These are phyloP conservation scores for Eilema caniola DNA, from an alignment of 2,888 invertebrate species.

Conservation along the genomic window DNA sequence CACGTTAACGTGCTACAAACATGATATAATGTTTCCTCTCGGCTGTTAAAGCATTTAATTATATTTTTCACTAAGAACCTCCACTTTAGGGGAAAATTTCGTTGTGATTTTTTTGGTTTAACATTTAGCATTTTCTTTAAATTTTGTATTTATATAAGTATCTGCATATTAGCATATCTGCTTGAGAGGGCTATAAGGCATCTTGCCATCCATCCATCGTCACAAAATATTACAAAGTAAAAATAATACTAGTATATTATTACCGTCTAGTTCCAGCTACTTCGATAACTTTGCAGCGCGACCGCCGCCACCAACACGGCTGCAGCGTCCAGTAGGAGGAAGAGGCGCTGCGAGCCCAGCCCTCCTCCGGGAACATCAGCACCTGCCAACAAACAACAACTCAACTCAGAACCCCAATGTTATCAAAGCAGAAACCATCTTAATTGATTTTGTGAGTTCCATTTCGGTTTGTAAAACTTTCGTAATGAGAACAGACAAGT, in stretches of 20 bases:
- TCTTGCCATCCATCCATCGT: too few relatives aligned
- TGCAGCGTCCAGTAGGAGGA: constrained; percentile 95
- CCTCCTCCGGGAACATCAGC: constrained; percentile 94
- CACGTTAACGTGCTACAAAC: constrained; percentile 74
- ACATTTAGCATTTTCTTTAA: not conserved
- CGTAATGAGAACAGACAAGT: constrained; percentile 42
- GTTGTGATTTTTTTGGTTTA: constrained; percentile 24
- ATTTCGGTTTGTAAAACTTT: constrained; percentile 34
- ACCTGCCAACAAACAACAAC: constrained; percentile 85
- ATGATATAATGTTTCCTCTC: constrained; percentile 81
- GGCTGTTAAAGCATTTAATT: constrained; percentile 55
- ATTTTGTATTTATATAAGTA: not conserved
- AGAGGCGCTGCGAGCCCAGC: constrained; percentile 95
- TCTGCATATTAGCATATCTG: too few relatives aligned
- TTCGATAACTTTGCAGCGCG: constrained; percentile 94
- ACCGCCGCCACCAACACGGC: constrained; percentile 95
- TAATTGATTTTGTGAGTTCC: constrained; percentile 20
- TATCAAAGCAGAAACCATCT: constrained; percentile 11
- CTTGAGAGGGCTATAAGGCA: too few relatives aligned
- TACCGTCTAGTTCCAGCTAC: constrained; percentile 92
- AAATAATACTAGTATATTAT: too few relatives aligned
- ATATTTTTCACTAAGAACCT: constrained; percentile 59
- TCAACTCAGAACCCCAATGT: constrained; percentile 10
- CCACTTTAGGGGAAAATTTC: constrained; percentile 48
- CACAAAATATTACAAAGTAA: too few relatives aligned